Percentiles rank a stretch among this genome's conserved stretches.
Conservation (phyloP, 2,113 vertebrate genomes). For the Myrmecophaga tridactyla region DNA sequence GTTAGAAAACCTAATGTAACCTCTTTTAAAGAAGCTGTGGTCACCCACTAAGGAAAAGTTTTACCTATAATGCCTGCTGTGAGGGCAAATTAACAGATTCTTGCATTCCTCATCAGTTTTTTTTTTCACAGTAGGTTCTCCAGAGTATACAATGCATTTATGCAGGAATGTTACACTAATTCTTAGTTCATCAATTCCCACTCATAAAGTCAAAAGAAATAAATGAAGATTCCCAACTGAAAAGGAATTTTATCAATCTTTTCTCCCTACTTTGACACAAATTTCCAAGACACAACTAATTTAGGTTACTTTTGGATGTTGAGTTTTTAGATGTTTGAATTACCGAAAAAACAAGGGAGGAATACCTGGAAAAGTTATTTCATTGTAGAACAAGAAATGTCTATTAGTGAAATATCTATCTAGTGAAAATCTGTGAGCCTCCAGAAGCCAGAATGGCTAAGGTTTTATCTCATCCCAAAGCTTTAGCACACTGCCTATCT, state of each 20-base stretch:
- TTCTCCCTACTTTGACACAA: neutral
- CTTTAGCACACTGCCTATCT: neutral
- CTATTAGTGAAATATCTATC: neutral
- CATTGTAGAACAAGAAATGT: neutral
- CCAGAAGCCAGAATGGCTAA: neutral
- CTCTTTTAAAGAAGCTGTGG: slow-evolving; percentile 55
- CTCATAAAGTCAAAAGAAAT: slow-evolving; percentile 55
- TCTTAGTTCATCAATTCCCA: slow-evolving; percentile 72
- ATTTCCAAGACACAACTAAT: slow-evolving; percentile 26
- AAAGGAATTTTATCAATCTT: neutral
- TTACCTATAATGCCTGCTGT: slow-evolving; percentile 75
- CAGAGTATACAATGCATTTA: slow-evolving; percentile 63
- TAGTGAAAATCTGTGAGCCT: neutral
- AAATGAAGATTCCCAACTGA: neutral
- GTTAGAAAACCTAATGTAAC: slow-evolving; percentile 31
- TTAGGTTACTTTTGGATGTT: neutral
- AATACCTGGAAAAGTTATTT: neutral
- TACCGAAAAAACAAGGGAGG: neutral
- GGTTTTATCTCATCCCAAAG: neutral
- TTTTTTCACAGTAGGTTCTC: slow-evolving; percentile 76
- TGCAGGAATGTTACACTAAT: slow-evolving; percentile 72
- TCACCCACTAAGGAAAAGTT: slow-evolving; percentile 47
- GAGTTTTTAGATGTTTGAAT: neutral
- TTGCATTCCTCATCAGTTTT: slow-evolving; percentile 78
- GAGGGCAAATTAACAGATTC: slow-evolving; percentile 80